These are phyloP conservation scores for Eilema sororculum DNA, from an alignment of 2,888 invertebrate species.

Conservation along the genomic window DNA sequence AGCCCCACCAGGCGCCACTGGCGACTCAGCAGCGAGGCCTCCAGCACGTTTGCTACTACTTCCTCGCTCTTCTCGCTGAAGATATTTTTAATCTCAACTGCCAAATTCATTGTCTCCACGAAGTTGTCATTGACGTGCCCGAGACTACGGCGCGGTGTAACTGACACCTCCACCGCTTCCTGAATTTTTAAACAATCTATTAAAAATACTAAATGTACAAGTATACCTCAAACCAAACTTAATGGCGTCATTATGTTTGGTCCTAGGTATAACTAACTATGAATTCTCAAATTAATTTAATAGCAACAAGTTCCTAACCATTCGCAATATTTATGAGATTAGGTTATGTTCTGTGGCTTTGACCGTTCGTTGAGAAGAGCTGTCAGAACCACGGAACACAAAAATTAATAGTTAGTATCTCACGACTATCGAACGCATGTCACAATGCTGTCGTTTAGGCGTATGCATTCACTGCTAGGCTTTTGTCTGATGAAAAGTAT, in stretches of 20 bases:
- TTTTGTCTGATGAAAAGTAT: no score
- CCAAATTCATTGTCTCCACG: constrained; percentile 88
- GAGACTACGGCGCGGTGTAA: constrained; percentile 84
- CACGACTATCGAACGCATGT: neutral
- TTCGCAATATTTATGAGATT: no score
- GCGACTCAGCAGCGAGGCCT: constrained; percentile 88
- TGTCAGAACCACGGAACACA: no score
- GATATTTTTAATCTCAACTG: constrained; percentile 90
- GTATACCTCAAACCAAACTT: no score
- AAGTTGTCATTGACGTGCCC: constrained; percentile 66
- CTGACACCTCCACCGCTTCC: constrained; percentile 87
- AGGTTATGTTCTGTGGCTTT: no score
- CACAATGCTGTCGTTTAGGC: neutral
- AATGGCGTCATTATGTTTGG: no score
- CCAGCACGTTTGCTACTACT: constrained; percentile 86
- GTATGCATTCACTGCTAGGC: neutral
- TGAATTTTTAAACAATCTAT: constrained; percentile 54
- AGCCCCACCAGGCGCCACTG: constrained; percentile 87
- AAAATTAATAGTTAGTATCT: no score
- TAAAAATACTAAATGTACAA: neutral
- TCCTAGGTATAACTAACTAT: no score
- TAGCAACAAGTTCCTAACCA: neutral
- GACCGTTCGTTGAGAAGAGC: no score
- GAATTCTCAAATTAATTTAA: neutral
- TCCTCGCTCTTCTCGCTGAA: constrained; percentile 88